phyloP scores from a whole-genome alignment of 2,113 vertebrate genomes.

The Suricata suricatta region DNA sequence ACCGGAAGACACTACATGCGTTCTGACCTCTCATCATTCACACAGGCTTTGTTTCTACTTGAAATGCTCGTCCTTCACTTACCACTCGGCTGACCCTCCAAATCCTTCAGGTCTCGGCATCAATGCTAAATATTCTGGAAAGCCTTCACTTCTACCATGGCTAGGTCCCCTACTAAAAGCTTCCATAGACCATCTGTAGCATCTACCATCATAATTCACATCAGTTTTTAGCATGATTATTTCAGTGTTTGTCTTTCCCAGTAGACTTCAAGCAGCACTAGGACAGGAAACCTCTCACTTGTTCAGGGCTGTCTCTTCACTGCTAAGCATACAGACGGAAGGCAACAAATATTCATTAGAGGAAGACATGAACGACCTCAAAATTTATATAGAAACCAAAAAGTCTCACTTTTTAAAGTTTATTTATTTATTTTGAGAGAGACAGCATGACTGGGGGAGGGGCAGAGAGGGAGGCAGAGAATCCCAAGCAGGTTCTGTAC shows the following conservation, averaged over 20 bases:
- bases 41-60: background rate
- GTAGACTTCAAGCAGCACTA: background rate
- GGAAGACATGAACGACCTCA: background rate
- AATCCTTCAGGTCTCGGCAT: background rate
- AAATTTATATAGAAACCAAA: constrained; percentile 26
- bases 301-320: background rate
- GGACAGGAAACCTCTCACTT: background rate
- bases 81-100: background rate
- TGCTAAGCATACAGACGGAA: background rate
- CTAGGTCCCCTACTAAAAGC: background rate
- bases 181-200: background rate
- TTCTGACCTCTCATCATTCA: background rate
- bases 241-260: background rate
- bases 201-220: background rate
- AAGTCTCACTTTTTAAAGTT: background rate
- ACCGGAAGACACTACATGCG: background rate
- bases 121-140: constrained; percentile 32
- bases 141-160: background rate
- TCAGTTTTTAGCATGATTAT: background rate
- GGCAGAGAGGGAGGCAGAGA: too few species aligned
- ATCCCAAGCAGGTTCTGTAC: too few species aligned
- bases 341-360: background rate
- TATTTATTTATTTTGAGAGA: too few species aligned
- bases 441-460: too few species aligned
- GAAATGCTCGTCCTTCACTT: background rate